Evolutionary conservation across 2,888 invertebrate genomes (phyloP), one percentile per base, ranked within the genome.

Genomic region (Drosophila helvetica): DNA sequence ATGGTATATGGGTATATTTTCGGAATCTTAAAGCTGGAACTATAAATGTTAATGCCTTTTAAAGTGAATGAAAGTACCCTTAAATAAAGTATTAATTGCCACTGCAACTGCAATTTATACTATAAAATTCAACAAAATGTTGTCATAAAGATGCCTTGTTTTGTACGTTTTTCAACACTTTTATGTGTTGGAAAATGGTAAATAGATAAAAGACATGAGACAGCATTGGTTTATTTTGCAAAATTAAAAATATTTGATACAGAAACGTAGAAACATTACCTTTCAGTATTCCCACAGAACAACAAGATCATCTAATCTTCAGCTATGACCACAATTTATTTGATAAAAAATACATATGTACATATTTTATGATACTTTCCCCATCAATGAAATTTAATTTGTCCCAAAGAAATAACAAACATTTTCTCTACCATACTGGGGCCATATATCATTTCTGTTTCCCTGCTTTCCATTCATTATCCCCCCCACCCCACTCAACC

Each of bases 1-100:
- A 7, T n/a, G 2, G 0, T 38, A 0, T 38, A 0, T n/a, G 38
- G 7, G 0, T 1, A 7, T 27, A 27, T 27, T 27, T 27, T 27
- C 8, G 7, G 25, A 25, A 8, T 25, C 7, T 25, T 25, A 25
- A 8, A 25, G 25, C 7, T 25, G 25, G 25, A 38, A 2, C 38
- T 6, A 6, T 38, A 38, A 0, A 15, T 0, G 0, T 38, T 15
- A 15, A 25, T 0, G 25, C 0, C 25, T 0, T 25, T 25, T 7
- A 8, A 25, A 8, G 25, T 25, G 8, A 8, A 25, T 25, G 25
- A 25, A 25, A 25, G 25, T 8, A 1, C 2, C 8, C 8, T 1
- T 27, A 25, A 0, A 7, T 25, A 2, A 2, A 27, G 27, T 8
- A 8, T 27, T 27, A 27, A 8, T 25, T 25, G 7, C 25, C 1